Conservation (phyloP, 2,797 vertebrate genomes). For the Gymnothorax reevesii region DNA sequence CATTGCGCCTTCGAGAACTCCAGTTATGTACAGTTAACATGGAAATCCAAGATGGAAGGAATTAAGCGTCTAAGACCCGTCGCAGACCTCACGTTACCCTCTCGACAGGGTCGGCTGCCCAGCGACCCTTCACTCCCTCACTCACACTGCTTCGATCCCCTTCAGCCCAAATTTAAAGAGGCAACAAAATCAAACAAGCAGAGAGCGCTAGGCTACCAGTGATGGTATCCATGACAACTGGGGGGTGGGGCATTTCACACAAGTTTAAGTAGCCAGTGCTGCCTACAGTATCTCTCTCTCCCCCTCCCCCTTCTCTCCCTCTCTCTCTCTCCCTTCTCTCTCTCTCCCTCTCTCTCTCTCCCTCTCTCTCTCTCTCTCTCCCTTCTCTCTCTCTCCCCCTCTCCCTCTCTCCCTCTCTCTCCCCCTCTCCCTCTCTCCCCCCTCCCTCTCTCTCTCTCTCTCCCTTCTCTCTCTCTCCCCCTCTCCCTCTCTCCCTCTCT, state of each 20-base stretch:
- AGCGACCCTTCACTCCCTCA: not conserved
- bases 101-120: not conserved
- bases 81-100: not conserved
- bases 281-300: too few relatives aligned
- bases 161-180: not conserved
- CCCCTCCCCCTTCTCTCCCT: too few relatives aligned
- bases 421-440: too few relatives aligned
- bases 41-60: not conserved
- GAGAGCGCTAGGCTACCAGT: slow-evolving; percentile 35
- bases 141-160: not conserved
- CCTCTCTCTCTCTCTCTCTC: too few relatives aligned
- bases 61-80: not conserved
- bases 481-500: too few relatives aligned
- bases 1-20: not conserved
- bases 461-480: too few relatives aligned
- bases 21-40: not conserved
- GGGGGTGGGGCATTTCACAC: slow-evolving; percentile 32
- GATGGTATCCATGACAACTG: slow-evolving; percentile 68
- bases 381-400: too few relatives aligned
- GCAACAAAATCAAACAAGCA: slow-evolving; percentile 2
- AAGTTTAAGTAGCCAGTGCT: slow-evolving; percentile 41
- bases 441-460: too few relatives aligned
- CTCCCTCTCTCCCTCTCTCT: too few relatives aligned
- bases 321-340: too few relatives aligned
- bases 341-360: too few relatives aligned